Evolutionary conservation across 2,888 invertebrate genomes (phyloP).

Genomic region (Sesia apiformis): DNA sequence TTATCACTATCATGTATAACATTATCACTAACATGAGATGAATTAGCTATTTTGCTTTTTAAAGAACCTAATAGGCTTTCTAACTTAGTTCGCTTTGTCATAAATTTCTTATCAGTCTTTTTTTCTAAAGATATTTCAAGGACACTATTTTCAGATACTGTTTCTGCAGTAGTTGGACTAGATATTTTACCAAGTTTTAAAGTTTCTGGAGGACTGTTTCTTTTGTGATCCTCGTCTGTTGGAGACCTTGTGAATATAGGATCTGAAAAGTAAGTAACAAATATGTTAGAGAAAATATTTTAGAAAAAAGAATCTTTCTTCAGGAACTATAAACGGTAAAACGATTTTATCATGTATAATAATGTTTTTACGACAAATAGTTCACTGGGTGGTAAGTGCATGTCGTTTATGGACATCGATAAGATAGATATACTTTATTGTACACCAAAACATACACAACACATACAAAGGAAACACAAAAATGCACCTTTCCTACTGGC

Average conservation of each 20-base stretch:
- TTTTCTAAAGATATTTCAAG: conserved; percentile 3
- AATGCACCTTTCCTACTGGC: too few species aligned
- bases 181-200: background rate
- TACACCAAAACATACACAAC: too few species aligned
- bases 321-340: too few species aligned
- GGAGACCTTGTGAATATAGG: background rate
- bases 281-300: too few species aligned
- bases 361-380: too few species aligned
- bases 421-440: too few species aligned
- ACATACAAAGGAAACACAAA: too few species aligned
- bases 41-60: conserved; percentile 20
- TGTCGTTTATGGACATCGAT: too few species aligned
- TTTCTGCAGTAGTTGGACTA: background rate
- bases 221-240: background rate
- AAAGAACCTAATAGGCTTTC: conserved; percentile 35
- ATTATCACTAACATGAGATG: conserved; percentile 19
- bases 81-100: conserved; percentile 38
- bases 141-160: background rate
- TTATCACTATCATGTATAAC: too few species aligned
- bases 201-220: background rate
- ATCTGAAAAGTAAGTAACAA: background rate
- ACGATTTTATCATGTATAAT: too few species aligned
- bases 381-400: too few species aligned
- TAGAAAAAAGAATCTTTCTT: too few species aligned
- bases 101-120: conserved; percentile 23